A percentile compares a stretch with the other conserved stretches of the same genome.
phyloP scores from a whole-genome alignment of 2,113 vertebrate genomes.

The Empidonax alnorum region DNA sequence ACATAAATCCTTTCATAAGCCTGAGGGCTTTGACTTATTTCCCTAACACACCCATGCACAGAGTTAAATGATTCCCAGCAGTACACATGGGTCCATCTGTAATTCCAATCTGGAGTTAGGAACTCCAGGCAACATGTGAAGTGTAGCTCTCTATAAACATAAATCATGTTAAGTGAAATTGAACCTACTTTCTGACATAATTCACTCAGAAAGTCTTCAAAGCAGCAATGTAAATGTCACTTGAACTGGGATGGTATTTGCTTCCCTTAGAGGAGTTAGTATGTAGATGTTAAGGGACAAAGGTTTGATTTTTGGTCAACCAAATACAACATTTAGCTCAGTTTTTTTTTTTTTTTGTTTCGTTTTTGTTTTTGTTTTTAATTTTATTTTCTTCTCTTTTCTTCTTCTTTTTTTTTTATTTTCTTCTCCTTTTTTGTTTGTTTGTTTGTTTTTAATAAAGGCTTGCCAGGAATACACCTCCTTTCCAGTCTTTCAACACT shows the following conservation, averaged over 20 bases:
- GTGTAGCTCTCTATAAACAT: background rate
- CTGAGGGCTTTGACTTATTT: background rate
- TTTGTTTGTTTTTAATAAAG: background rate
- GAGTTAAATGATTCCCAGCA: background rate
- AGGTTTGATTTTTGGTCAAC: background rate
- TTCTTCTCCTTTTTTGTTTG: too few relatives aligned
- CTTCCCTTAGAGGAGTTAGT: background rate
- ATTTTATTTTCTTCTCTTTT: too few relatives aligned
- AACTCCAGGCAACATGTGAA: background rate
- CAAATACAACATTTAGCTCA: background rate
- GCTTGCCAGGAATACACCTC: background rate
- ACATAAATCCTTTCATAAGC: background rate
- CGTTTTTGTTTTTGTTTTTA: too few relatives aligned
- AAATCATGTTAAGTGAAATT: background rate
- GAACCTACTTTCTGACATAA: background rate
- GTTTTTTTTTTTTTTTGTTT: too few relatives aligned
- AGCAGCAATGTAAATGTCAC: background rate
- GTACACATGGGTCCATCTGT: background rate
- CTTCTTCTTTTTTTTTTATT: too few relatives aligned
- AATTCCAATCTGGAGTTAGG: background rate
- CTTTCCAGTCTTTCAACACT: background rate
- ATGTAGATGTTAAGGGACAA: background rate
- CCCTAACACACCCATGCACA: too few relatives aligned
- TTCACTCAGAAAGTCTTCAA: background rate
- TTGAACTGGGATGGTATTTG: background rate